Evolutionary conservation across 92 coral and sea anemone genomes (phyloP).

Genomic region (Epizoanthus stellaris): DNA sequence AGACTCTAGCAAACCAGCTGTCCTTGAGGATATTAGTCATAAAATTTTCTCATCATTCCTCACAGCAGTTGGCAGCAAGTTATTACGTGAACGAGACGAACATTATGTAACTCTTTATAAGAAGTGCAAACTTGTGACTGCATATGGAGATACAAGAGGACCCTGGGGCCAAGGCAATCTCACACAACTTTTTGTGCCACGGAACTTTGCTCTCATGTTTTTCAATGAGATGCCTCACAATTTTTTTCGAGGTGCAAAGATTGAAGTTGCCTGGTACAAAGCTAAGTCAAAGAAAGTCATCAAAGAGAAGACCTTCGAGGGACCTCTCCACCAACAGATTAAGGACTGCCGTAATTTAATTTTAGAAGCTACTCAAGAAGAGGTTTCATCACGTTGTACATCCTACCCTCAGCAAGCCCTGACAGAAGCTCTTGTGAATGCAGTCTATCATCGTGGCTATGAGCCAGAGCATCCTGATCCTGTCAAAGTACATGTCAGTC

Average conservation of each 20-base stretch:
- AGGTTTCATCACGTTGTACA: slow-evolving; percentile 54
- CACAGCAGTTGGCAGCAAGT: slow-evolving; percentile 51
- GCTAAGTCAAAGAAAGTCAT: slow-evolving; percentile 59
- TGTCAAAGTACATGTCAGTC: slow-evolving; percentile 66
- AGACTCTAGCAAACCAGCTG: slow-evolving; percentile 2
- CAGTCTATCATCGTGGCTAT: slow-evolving; percentile 80
- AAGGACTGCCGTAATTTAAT: slow-evolving; percentile 52
- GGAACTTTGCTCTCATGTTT: slow-evolving; percentile 68
- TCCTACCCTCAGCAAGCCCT: slow-evolving; percentile 71
- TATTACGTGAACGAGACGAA: slow-evolving; percentile 39
- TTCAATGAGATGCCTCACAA: slow-evolving; percentile 62
- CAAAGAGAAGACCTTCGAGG: slow-evolving; percentile 45
- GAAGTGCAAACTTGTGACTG: slow-evolving; percentile 50
- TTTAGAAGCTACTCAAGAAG: slow-evolving; percentile 55
- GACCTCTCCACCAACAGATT: slow-evolving; percentile 69
- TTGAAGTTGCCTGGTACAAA: slow-evolving; percentile 72
- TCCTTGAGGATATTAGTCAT: not conserved
- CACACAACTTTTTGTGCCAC: slow-evolving; percentile 46
- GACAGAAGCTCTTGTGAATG: slow-evolving; percentile 82
- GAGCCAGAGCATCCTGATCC: slow-evolving; percentile 59
- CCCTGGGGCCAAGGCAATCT: slow-evolving; percentile 28
- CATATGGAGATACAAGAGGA: slow-evolving; percentile 45
- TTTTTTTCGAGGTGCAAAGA: slow-evolving; percentile 70
- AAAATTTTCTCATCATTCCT: slow-evolving; percentile 38
- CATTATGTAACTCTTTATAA: slow-evolving; percentile 9